Conservation (phyloP, 2,113 vertebrate species). For the Corythoichthys intestinalis region DNA sequence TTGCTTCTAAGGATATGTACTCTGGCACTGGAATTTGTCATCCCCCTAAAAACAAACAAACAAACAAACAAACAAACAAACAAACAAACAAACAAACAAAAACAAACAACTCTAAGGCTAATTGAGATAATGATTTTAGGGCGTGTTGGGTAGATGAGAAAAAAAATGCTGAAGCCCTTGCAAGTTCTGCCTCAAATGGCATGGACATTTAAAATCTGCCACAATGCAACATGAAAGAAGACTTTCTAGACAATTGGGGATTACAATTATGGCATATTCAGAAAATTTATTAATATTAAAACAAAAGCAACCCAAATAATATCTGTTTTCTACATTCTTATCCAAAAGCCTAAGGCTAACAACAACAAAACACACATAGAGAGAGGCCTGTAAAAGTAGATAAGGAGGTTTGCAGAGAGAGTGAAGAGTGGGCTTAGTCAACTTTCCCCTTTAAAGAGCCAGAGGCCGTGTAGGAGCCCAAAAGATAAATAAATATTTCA, state of each 20-base stretch:
- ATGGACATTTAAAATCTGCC: neutral
- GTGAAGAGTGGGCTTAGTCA: too few species aligned
- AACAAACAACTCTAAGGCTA: too few species aligned
- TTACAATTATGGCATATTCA: neutral
- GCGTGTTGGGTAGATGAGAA: too few species aligned
- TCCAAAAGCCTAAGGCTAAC: neutral
- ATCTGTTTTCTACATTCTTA: neutral
- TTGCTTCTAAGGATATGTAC: neutral
- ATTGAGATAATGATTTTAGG: too few species aligned
- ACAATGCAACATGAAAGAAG: neutral
- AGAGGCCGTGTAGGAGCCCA: conserved; percentile 4
- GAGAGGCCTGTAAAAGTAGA: neutral
- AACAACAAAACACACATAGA: neutral
- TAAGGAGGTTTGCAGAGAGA: neutral
- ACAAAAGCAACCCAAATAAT: neutral
- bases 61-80: too few species aligned
- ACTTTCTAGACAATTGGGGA: neutral
- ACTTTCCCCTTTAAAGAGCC: neutral
- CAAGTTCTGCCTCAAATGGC: neutral
- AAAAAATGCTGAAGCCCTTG: neutral
- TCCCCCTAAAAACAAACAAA: too few species aligned
- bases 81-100: too few species aligned
- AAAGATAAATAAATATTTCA: neutral
- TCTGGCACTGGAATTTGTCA: neutral
- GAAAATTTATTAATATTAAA: neutral